Evolutionary conservation across 2,113 vertebrate genomes (phyloP).

Genomic region (Sebastes schlegelii): DNA sequence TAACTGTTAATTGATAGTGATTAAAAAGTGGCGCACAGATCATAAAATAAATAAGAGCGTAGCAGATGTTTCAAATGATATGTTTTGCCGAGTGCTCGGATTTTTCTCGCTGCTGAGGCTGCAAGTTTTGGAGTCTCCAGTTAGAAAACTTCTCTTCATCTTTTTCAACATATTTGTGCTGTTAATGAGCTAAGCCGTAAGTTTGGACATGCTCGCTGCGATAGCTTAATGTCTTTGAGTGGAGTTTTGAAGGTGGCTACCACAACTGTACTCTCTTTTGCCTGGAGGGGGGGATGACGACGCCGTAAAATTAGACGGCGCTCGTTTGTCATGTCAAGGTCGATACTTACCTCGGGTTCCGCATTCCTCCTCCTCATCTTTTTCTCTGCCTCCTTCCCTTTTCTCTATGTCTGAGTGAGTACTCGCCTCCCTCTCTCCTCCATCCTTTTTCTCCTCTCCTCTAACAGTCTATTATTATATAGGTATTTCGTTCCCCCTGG

Average conservation of each 20-base stretch:
- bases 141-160: constrained; percentile 10
- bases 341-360: constrained; percentile 66
- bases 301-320: constrained; percentile 69
- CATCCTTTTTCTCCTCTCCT: constrained; percentile 39
- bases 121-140: neutral
- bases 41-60: constrained; percentile 27
- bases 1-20: constrained; percentile 13
- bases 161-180: constrained; percentile 22
- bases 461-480: constrained; percentile 56
- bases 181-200: constrained; percentile 34
- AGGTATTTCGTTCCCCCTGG: constrained; percentile 26
- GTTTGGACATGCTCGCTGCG: constrained; percentile 33
- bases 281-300: constrained; percentile 31
- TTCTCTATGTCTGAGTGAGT: constrained; percentile 47
- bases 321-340: constrained; percentile 81
- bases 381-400: constrained; percentile 50
- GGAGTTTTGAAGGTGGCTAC: constrained; percentile 74
- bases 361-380: constrained; percentile 54
- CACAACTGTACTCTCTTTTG: constrained; percentile 41
- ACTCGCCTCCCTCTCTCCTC: constrained; percentile 39
- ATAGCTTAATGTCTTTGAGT: constrained; percentile 61
- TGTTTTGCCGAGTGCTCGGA: neutral
- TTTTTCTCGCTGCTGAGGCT: constrained; percentile 17
- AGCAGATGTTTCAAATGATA: constrained; percentile 42
- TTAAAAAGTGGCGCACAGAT: constrained; percentile 28